These are phyloP conservation scores for Bradypus variegatus DNA, from an alignment of 2,797 vertebrate species.

Conservation along the genomic window DNA sequence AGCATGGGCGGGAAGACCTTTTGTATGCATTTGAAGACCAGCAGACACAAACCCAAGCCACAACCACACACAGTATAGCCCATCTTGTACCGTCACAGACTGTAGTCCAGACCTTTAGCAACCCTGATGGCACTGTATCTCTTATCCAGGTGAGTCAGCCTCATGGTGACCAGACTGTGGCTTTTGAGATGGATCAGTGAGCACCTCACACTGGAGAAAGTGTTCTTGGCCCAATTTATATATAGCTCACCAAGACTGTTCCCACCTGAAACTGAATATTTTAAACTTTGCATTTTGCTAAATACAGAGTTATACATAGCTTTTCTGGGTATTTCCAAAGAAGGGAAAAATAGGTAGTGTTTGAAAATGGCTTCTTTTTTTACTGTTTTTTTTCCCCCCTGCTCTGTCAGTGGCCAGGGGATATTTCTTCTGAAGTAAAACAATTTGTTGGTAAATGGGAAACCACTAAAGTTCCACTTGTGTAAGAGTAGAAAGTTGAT, in stretches of 20 bases:
- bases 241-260: background rate
- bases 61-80: conserved; percentile 89
- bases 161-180: background rate
- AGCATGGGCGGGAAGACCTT: conserved; percentile 95
- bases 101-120: conserved; percentile 98
- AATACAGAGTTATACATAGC: background rate
- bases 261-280: background rate
- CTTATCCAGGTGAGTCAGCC: conserved; percentile 89
- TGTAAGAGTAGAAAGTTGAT: background rate
- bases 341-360: background rate
- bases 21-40: conserved; percentile 97
- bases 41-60: conserved; percentile 82
- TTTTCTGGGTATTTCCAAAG: conserved; percentile 31
- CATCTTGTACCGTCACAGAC: conserved; percentile 97
- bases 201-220: background rate
- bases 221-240: background rate
- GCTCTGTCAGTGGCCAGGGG: background rate
- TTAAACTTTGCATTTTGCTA: conserved; percentile 25
- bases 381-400: background rate
- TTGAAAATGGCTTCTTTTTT: background rate
- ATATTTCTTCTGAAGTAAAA: background rate
- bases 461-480: background rate
- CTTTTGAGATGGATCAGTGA: background rate
- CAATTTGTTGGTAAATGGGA: background rate
- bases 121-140: conserved; percentile 96